phyloP scores from a whole-genome alignment of 2,113 vertebrate genomes.

The Camelus dromedarius region DNA sequence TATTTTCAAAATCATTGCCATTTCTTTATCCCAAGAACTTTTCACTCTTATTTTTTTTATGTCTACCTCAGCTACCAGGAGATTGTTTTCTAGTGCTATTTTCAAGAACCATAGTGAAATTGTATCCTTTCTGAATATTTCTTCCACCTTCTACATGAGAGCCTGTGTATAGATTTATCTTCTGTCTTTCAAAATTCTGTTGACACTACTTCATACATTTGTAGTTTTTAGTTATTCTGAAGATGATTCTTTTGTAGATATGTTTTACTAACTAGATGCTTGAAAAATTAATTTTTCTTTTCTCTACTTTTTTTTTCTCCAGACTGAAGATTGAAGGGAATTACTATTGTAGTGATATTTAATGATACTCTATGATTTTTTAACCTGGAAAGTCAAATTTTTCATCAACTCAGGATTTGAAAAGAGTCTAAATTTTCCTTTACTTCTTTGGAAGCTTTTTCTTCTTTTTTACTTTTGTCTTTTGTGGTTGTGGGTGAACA shows the following conservation, averaged over 20 bases:
- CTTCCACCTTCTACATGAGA: neutral
- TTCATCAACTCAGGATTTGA: neutral
- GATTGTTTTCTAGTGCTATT: neutral
- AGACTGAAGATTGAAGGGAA: neutral
- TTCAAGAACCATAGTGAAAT: neutral
- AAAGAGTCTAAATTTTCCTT: neutral
- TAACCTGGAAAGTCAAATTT: neutral
- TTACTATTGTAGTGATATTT: neutral
- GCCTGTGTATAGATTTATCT: neutral
- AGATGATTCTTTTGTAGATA: neutral
- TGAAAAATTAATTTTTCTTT: neutral
- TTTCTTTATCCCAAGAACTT: neutral
- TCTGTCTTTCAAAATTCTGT: neutral
- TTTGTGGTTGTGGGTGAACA: neutral
- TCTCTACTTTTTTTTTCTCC: neutral
- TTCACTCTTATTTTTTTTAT: neutral
- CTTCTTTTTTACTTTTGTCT: neutral
- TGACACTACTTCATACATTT: neutral
- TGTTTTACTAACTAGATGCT: neutral
- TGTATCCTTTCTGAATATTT: neutral
- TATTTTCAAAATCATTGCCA: conserved; percentile 14
- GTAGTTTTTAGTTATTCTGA: neutral
- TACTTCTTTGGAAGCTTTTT: neutral
- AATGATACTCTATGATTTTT: neutral
- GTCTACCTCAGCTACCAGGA: neutral